These are phyloP conservation scores for Calliphora vicina DNA, from an alignment of 1,140 invertebrate genomes.

Conservation along the genomic window DNA sequence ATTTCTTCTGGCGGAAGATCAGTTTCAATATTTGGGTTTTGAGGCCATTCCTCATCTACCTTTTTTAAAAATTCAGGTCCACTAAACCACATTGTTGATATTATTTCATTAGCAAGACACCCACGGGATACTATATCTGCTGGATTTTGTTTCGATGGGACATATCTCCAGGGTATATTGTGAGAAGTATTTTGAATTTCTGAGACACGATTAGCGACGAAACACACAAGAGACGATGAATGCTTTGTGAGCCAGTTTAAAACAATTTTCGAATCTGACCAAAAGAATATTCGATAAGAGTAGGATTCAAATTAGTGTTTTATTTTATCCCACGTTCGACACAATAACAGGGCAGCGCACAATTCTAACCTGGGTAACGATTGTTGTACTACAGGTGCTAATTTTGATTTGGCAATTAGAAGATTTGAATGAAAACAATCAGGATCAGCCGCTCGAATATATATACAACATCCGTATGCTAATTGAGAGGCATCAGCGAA, in stretches of 20 bases:
- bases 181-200: conserved; percentile 20
- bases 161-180: background rate
- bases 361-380: conserved; percentile 24
- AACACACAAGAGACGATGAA: conserved; percentile 25
- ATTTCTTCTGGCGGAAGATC: background rate
- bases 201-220: conserved; percentile 35
- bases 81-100: conserved; percentile 11
- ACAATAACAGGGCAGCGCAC: conserved; percentile 44
- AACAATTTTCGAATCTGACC: conserved; percentile 38
- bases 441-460: background rate
- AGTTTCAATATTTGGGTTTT: background rate
- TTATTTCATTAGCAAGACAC: background rate
- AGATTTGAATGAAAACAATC: background rate
- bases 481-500: conserved; percentile 31
- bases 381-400: background rate
- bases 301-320: background rate
- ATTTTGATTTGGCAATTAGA: background rate
- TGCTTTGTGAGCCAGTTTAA: conserved; percentile 34
- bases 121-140: conserved; percentile 25
- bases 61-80: background rate
- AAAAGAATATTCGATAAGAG: conserved; percentile 7
- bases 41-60: background rate
- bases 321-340: background rate
- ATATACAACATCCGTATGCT: conserved; percentile 39
- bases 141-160: conserved; percentile 10